A percentile compares a stretch with the other conserved stretches of the same genome.
Evolutionary conservation across 2,113 vertebrate species (phyloP).

Genomic region (Epinephelus moara): DNA sequence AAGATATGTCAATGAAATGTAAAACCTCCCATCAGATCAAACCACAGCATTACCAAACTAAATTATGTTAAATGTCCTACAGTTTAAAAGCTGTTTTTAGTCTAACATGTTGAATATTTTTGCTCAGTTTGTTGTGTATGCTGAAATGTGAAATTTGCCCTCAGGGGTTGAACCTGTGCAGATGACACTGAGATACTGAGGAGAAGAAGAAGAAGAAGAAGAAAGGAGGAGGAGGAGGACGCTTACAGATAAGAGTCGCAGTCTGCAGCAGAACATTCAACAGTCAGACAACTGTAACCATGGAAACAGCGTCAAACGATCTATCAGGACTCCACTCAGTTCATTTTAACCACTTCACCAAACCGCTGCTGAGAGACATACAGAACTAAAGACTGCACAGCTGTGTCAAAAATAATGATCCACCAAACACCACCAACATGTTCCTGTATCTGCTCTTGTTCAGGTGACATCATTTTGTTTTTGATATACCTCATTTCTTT

Average conservation of each 20-base stretch:
- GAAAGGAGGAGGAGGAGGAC: not conserved
- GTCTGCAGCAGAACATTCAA: conserved; percentile 32
- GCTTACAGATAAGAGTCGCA: not conserved
- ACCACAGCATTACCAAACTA: not conserved
- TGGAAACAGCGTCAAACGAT: conserved; percentile 72
- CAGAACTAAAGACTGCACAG: not conserved
- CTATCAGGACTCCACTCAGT: conserved; percentile 15
- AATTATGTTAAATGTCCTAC: not conserved
- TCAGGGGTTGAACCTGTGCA: conserved; percentile 44
- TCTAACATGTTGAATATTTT: not conserved
- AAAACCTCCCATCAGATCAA: conserved; percentile 25
- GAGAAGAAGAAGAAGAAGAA: not conserved
- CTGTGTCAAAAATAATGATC: not conserved
- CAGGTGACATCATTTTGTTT: not conserved
- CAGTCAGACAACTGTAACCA: conserved; percentile 61
- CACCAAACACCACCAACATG: not conserved
- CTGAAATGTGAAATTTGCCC: conserved; percentile 24
- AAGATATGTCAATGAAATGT: conserved; percentile 20
- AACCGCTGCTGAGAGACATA: not conserved
- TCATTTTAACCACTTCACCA: conserved; percentile 23
- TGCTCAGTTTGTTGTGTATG: not conserved
- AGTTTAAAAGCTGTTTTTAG: too few relatives aligned
- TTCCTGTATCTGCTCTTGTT: not conserved
- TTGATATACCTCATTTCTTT: not conserved
- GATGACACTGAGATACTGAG: conserved; percentile 25